Conservation (phyloP, 2,113 vertebrate genomes). For the Oncorhynchus kisutch region DNA sequence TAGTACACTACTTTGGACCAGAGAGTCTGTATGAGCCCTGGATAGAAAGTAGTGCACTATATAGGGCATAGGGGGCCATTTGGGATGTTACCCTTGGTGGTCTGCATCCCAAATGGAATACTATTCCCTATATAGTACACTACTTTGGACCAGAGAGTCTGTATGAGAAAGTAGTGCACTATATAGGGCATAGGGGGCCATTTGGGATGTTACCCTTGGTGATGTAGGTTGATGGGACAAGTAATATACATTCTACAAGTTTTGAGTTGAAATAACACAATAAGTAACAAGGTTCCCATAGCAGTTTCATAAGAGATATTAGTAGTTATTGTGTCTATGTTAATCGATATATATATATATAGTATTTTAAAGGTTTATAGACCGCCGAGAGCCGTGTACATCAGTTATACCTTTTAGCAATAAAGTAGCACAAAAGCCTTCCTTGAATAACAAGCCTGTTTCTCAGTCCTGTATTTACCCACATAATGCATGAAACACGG, state of each 20-base stretch:
- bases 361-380: slow-evolving; percentile 25
- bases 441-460: slow-evolving; percentile 22
- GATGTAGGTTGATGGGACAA: slow-evolving; percentile 18
- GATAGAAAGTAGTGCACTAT: too few relatives aligned
- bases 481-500: background rate
- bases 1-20: too few relatives aligned
- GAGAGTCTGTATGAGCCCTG: too few relatives aligned
- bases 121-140: too few relatives aligned
- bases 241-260: slow-evolving; percentile 52
- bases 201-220: slow-evolving; percentile 23
- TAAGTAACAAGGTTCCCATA: slow-evolving; percentile 37
- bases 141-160: too few relatives aligned
- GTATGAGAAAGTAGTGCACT: slow-evolving; percentile 14
- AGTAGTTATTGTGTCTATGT: slow-evolving; percentile 3
- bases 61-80: too few relatives aligned
- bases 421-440: slow-evolving; percentile 31
- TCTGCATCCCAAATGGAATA: background rate
- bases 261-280: slow-evolving; percentile 35
- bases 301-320: background rate
- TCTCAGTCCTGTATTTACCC: background rate
- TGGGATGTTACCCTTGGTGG: too few relatives aligned
- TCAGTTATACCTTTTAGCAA: slow-evolving; percentile 11
- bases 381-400: slow-evolving; percentile 24
- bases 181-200: background rate
- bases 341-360: background rate